A percentile compares a stretch with the other conserved stretches of the same genome.
phyloP scores from a whole-genome alignment of 2,888 invertebrate species.

The Palloptera scutellata region DNA sequence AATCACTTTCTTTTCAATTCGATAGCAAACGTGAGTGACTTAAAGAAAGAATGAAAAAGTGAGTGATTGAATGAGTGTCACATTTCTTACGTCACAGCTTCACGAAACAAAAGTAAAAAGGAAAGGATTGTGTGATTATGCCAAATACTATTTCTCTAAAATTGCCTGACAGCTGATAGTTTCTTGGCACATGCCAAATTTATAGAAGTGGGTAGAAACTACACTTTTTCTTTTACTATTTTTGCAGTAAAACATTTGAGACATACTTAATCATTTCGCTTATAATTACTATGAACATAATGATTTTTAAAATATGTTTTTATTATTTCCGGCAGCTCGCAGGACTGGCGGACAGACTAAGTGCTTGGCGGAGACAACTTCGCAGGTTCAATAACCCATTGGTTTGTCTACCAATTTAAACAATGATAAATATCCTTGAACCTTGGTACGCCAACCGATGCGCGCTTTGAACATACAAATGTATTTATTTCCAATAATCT shows the following conservation, averaged over 20 bases:
- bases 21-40: conserved; percentile 21
- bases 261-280: conserved; percentile 31
- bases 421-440: conserved; percentile 54
- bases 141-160: not conserved
- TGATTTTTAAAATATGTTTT: conserved; percentile 44
- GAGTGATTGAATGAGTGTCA: not conserved
- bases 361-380: too few relatives aligned
- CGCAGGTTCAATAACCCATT: conserved; percentile 49
- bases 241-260: conserved; percentile 18
- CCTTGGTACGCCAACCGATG: conserved; percentile 39
- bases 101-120: too few relatives aligned
- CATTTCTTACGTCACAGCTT: too few relatives aligned
- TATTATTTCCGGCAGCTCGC: conserved; percentile 53
- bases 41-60: conserved; percentile 4
- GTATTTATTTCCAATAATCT: conserved; percentile 53
- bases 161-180: conserved; percentile 10
- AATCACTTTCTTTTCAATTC: conserved; percentile 24
- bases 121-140: conserved; percentile 11
- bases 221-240: too few relatives aligned
- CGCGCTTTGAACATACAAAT: conserved; percentile 37
- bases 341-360: not conserved
- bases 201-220: not conserved
- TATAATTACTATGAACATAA: conserved; percentile 48
- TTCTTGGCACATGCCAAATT: conserved; percentile 38
- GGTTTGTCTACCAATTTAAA: conserved; percentile 29